Conservation (phyloP, 2,797 vertebrate species). For the Aulostomus chinensis region DNA sequence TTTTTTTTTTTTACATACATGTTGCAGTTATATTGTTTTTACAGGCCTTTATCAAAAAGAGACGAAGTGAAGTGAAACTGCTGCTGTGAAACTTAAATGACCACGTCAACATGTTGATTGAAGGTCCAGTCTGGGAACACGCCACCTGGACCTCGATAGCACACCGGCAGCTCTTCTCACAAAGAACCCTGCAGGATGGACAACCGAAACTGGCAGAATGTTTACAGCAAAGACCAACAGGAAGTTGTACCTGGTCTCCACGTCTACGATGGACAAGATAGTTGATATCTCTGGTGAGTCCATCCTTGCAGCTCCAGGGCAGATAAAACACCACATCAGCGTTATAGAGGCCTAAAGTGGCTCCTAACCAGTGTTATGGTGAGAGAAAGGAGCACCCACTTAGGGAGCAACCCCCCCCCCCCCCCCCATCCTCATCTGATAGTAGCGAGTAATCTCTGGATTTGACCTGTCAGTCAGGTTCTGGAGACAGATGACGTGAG, state of each 20-base stretch:
- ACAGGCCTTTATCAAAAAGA: no score
- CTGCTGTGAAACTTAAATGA: neutral
- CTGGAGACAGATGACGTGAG: conserved; percentile 77
- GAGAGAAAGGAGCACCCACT: conserved; percentile 70
- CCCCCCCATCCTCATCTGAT: conserved; percentile 37
- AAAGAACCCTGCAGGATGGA: conserved; percentile 22
- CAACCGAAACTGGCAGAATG: conserved; percentile 18
- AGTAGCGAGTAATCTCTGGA: conserved; percentile 72
- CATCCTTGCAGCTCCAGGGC: conserved; percentile 51
- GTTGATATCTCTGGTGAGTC: conserved; percentile 57
- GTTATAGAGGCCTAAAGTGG: conserved; percentile 45
- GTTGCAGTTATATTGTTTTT: no score
- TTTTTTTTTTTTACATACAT: no score
- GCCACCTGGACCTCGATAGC: conserved; percentile 71
- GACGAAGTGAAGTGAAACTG: no score
- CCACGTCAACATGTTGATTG: conserved; percentile 35
- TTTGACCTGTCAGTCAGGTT: conserved; percentile 69
- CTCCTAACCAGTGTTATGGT: conserved; percentile 49
- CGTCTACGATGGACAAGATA: conserved; percentile 25
- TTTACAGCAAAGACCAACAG: conserved; percentile 34
- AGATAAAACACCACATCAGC: conserved; percentile 65
- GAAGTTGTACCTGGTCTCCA: conserved; percentile 21
- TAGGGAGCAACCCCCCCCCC: conserved; percentile 40
- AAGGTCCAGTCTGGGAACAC: conserved; percentile 75
- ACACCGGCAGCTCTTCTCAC: conserved; percentile 17